phyloP scores from a whole-genome alignment of 2,113 vertebrate species.

The Microcebus lehilahytsara region DNA sequence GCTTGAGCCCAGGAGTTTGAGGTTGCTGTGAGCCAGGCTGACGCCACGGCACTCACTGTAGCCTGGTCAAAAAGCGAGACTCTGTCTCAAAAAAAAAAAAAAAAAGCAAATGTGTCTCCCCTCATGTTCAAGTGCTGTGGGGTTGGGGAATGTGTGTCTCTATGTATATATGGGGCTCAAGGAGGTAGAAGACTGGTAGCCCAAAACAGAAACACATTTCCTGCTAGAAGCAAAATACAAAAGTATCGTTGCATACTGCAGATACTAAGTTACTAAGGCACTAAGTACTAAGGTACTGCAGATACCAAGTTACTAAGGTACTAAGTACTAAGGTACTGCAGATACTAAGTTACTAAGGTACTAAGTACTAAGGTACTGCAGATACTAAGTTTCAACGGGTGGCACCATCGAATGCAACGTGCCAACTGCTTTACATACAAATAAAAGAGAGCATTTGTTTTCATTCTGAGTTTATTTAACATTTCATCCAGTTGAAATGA shows the following conservation, averaged over 20 bases:
- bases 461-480: constrained; percentile 81
- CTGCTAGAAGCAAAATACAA: background rate
- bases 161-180: fast-evolving
- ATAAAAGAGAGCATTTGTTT: constrained; percentile 62
- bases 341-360: background rate
- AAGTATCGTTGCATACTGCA: background rate
- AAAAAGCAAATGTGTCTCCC: too few relatives aligned
- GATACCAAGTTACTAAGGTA: background rate
- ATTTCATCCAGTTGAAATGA: constrained; percentile 83
- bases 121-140: background rate
- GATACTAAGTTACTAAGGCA: background rate
- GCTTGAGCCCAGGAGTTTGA: too few relatives aligned
- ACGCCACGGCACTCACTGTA: too few relatives aligned
- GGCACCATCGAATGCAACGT: background rate
- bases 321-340: too few relatives aligned
- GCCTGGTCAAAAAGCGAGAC: too few relatives aligned
- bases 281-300: background rate
- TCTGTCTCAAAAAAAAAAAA: too few relatives aligned
- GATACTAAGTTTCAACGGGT: background rate
- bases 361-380: background rate
- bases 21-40: too few relatives aligned
- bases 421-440: background rate
- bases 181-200: background rate
- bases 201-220: background rate
- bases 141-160: background rate